Evolutionary conservation across 2,888 invertebrate species (phyloP).

Genomic region (Platycnemis pennipes): DNA sequence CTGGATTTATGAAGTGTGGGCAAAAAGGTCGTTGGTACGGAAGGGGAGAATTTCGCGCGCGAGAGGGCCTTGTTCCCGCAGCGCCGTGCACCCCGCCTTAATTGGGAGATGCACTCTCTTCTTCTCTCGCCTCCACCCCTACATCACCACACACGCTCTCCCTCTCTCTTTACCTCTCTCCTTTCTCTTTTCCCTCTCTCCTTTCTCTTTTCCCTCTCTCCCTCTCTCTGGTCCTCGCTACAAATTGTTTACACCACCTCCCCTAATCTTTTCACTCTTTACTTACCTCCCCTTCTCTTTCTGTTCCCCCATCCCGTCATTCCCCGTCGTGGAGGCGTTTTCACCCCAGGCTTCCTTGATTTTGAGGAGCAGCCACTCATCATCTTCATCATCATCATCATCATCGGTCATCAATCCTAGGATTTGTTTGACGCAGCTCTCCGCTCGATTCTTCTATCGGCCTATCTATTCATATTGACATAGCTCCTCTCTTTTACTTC

Average conservation of each 20-base stretch:
- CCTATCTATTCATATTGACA: no score
- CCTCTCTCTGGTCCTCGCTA: no score
- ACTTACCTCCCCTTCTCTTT: no score
- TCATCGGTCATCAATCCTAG: no score
- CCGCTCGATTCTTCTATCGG: no score
- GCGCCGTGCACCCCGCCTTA: constrained; percentile 50
- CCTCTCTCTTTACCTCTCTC: background rate
- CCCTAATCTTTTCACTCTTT: no score
- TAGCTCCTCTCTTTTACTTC: no score
- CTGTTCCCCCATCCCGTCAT: background rate
- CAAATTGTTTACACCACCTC: no score
- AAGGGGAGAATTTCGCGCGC: background rate
- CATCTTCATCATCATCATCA: no score
- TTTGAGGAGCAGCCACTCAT: no score
- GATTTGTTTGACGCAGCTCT: no score
- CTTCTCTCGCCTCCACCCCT: background rate
- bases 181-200: background rate
- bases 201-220: background rate
- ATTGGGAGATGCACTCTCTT: constrained; percentile 41
- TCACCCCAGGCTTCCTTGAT: background rate
- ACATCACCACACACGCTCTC: background rate
- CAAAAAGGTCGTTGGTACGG: background rate
- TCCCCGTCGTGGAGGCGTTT: background rate
- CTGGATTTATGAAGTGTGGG: background rate
- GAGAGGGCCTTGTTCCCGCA: background rate